These are phyloP conservation scores for Dryomyza anilis DNA, from an alignment of 2,888 invertebrate genomes.

Conservation along the genomic window DNA sequence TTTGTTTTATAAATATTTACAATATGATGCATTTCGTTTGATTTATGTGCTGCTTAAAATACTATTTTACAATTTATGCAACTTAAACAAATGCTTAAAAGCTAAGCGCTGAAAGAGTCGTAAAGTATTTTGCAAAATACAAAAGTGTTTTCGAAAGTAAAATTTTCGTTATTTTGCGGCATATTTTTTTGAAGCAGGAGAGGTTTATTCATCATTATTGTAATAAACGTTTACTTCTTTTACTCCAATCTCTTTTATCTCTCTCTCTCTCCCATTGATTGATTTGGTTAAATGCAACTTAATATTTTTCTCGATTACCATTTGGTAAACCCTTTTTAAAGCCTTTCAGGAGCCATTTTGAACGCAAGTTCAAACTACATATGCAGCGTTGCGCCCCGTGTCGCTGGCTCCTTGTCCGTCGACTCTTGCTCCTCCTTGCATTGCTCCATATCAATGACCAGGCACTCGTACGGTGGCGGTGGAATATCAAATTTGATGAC, in stretches of 20 bases:
- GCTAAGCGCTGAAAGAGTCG: neutral
- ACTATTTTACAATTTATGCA: neutral
- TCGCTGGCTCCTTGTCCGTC: slow-evolving; percentile 31
- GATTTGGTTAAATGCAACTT: neutral
- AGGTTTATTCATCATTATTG: neutral
- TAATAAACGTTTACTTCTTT: neutral
- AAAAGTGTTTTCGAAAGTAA: too few relatives aligned
- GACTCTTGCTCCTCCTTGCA: slow-evolving; percentile 45
- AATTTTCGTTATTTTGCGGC: neutral
- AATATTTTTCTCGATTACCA: neutral
- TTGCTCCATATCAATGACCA: slow-evolving; percentile 56
- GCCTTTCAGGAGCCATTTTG: neutral
- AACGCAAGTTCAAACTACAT: slow-evolving; percentile 38
- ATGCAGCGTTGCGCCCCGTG: slow-evolving; percentile 43
- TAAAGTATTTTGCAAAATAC: neutral
- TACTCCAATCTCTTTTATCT: slow-evolving; percentile 31
- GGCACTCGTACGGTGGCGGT: slow-evolving; percentile 59
- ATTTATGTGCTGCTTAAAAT: too few relatives aligned
- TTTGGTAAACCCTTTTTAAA: too few relatives aligned
- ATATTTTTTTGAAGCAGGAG: neutral
- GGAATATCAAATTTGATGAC: slow-evolving; percentile 60
- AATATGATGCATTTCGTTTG: too few relatives aligned
- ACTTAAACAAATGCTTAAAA: neutral
- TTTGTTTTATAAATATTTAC: slow-evolving; percentile 1
- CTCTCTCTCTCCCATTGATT: slow-evolving; percentile 27